Evolutionary conservation across 2,797 vertebrate species (phyloP), one percentile per base, ranked within the genome.

Genomic region (Crenichthys baileyi): DNA sequence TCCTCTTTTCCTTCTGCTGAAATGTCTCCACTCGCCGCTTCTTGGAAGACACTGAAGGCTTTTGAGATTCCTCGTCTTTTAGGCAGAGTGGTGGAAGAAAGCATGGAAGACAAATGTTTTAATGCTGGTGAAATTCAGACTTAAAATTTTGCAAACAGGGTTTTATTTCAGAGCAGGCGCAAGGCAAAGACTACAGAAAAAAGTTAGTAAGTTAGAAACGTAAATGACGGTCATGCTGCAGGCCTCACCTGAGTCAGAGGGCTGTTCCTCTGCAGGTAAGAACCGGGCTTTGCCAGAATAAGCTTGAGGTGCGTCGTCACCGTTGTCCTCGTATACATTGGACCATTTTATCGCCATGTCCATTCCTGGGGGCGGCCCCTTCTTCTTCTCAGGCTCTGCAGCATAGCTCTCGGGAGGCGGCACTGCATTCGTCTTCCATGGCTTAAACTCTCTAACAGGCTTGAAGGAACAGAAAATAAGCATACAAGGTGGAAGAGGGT

Each of bases 261-360:
- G 78, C 31, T 97, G 95, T 83, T 95, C 95, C 74, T 94, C 93
- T 5, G 95, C 90, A 0, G 97, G 97, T 2, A 97, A 88, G 82
- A 97, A 96, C 24, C 26, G 91, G 26, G 96, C 95, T 0, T 92
- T 94, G 55, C 91, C 96, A 1, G 91, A 80, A 53, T 90, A 90
- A 22, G 94, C 86, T 39, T 95, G 94, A 0, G 98, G 98, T 50
- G 97, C 97, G 9, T 99, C 98, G 0, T 97, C 97, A 1, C 98
- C 98, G 5, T 99, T 99, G 94, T 99, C 98, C 84, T 99, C 97
- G 12, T 99, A 99, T 67, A 99, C 97, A 70, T 96, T 97, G 79
- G 98, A 99, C 98, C 98, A 99, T 84, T 98, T 99, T 58, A 99
- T 98, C 39, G 98, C 98, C 98, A 99, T 98, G 88, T 99, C 98